These are phyloP conservation scores for Drosophila fulvimacula DNA, from an alignment of 2,888 invertebrate genomes.

Conservation along the genomic window DNA sequence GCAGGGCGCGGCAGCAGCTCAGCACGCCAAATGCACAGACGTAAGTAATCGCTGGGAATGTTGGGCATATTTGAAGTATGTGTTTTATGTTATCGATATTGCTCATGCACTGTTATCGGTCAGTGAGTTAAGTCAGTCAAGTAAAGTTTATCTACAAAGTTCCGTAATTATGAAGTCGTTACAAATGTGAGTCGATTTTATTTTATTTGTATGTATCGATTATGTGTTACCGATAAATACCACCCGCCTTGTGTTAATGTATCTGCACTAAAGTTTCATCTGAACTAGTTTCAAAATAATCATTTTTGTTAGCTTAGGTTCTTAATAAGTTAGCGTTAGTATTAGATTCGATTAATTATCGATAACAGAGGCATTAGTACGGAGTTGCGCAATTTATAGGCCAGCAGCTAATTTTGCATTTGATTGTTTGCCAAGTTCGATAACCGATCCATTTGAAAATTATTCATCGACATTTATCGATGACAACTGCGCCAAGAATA, in stretches of 20 bases:
- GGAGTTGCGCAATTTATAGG: too few relatives aligned
- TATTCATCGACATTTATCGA: neutral
- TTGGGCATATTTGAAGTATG: slow-evolving; percentile 27
- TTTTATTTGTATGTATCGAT: neutral
- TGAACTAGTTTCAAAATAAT: neutral
- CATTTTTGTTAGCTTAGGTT: neutral
- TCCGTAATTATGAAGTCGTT: neutral
- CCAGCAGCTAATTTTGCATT: neutral
- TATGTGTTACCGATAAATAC: neutral
- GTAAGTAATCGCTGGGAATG: slow-evolving; percentile 56
- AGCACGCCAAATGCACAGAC: slow-evolving; percentile 63
- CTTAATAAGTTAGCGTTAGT: too few relatives aligned
- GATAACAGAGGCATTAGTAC: neutral
- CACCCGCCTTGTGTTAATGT: neutral
- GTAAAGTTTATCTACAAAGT: neutral
- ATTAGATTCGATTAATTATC: neutral
- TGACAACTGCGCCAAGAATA: neutral
- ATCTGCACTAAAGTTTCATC: neutral
- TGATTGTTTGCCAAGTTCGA: neutral
- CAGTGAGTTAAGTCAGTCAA: neutral
- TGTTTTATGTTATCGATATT: slow-evolving; percentile 4
- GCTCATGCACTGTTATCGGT: neutral
- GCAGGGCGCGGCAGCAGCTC: slow-evolving; percentile 56
- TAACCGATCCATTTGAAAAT: neutral
- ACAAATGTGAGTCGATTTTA: neutral